A percentile compares a stretch with the other conserved stretches of the same genome.
Evolutionary conservation across 2,797 vertebrate genomes (phyloP).

Genomic region (Silurus lanzhouensis): DNA sequence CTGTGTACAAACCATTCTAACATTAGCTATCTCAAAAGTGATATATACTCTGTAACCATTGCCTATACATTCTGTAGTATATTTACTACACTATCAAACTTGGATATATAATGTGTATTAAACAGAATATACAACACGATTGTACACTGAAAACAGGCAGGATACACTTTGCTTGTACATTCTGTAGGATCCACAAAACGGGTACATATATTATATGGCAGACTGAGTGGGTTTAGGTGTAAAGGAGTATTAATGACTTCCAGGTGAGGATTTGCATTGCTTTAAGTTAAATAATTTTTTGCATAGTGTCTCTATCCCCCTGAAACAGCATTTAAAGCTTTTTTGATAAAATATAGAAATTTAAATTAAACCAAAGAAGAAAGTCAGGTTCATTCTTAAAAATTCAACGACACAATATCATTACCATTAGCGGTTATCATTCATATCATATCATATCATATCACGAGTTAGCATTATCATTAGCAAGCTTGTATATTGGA

Average conservation of each 20-base stretch:
- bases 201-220: neutral
- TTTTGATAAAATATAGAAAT: neutral
- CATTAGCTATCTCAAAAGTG: neutral
- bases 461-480: neutral
- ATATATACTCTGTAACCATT: neutral
- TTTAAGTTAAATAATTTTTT: neutral
- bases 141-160: too few relatives aligned
- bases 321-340: neutral
- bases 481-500: neutral
- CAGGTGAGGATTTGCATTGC: neutral
- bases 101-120: neutral
- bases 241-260: neutral
- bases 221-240: neutral
- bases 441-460: too few relatives aligned
- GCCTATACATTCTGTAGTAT: neutral
- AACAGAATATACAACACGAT: neutral
- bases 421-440: too few relatives aligned
- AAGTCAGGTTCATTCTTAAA: neutral
- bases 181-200: neutral
- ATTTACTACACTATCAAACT: neutral
- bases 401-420: neutral
- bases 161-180: neutral
- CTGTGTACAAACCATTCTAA: neutral
- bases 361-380: neutral
- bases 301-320: neutral